phyloP scores from a whole-genome alignment of 2,888 invertebrate species.

The Elgonia sp. region DNA sequence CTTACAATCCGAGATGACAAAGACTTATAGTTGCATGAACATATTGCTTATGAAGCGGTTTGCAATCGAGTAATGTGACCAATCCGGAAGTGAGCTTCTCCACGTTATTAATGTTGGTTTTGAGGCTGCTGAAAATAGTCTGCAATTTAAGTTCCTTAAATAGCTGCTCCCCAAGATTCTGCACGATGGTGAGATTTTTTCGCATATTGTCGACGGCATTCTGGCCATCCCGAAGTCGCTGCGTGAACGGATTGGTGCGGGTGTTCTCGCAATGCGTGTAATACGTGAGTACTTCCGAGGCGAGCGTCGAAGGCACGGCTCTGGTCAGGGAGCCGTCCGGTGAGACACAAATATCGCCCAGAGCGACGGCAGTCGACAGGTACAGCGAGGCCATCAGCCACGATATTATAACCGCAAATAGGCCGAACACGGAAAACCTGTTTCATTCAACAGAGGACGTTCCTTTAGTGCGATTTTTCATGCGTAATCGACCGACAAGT shows the following conservation, averaged over 20 bases:
- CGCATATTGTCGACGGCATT: conserved; percentile 89
- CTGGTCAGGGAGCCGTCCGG: conserved; percentile 93
- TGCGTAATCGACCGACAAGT: conserved; percentile 38
- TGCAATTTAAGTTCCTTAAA: conserved; percentile 89
- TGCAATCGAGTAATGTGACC: conserved; percentile 93
- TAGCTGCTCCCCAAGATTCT: conserved; percentile 87
- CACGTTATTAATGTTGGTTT: conserved; percentile 93
- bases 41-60: conserved; percentile 94
- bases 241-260: conserved; percentile 93
- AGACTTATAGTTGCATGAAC: conserved; percentile 93
- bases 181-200: conserved; percentile 87
- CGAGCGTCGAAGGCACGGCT: conserved; percentile 83
- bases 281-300: conserved; percentile 90
- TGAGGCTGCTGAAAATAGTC: conserved; percentile 92
- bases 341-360: conserved; percentile 94
- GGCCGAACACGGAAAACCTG: conserved; percentile 94
- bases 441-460: conserved; percentile 69
- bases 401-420: conserved; percentile 95
- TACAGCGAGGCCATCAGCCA: conserved; percentile 96
- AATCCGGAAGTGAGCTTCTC: conserved; percentile 90
- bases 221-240: conserved; percentile 93
- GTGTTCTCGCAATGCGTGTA: conserved; percentile 95
- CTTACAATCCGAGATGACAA: conserved; percentile 93
- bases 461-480: conserved; percentile 30
- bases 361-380: conserved; percentile 94